Evolutionary conservation across 2,888 invertebrate species (phyloP), one percentile per base, ranked within the genome.

Genomic region (Nebria brevicollis): DNA sequence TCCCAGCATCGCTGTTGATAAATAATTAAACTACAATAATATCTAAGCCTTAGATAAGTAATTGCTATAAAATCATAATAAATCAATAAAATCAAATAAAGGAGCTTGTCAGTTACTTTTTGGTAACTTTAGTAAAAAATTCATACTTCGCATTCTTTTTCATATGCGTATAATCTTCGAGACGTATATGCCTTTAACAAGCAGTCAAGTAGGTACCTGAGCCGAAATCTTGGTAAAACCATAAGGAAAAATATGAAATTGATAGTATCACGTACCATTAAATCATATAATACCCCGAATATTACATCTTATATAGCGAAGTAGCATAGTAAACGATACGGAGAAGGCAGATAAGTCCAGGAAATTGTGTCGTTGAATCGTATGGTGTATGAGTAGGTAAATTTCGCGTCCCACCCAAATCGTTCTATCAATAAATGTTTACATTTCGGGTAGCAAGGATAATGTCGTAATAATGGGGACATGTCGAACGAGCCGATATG

Each of bases 201-300:
- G 54, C 54, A 13, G 4, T 13, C 7, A 54, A 34, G 34, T 13
- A 7, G 13, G 54, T 54, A 13, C 54, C 54, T 54, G 54, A 54
- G 54, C 54, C 54, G 13, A 54, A 54, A 70, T 2, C 26, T 70
- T 5, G 70, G 15, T 15, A 26, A 70, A 70, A 26, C 25, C 26
- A 70, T 70, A 54, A 54, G 54, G 26, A 70, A 70, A 73, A 65
- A 43, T 79, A 54, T 7, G 43, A 79, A 79, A 79, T 79, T 79
- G 79, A 66, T 66, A 54, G 54, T 54, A 68, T 79, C 43, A 11
- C 66, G 75, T 68, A 75, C 79, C 79, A 79, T 79, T 79, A 79
- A 79, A 74, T 79, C 79, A 79, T 74, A 79, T 79, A 79, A 79
- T 79, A 79, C 79, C 79, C 79, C 74, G 66, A 54, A 79, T 79